Evolutionary conservation across 2,797 vertebrate genomes (phyloP).

Genomic region (Benthosema pterotum): DNA sequence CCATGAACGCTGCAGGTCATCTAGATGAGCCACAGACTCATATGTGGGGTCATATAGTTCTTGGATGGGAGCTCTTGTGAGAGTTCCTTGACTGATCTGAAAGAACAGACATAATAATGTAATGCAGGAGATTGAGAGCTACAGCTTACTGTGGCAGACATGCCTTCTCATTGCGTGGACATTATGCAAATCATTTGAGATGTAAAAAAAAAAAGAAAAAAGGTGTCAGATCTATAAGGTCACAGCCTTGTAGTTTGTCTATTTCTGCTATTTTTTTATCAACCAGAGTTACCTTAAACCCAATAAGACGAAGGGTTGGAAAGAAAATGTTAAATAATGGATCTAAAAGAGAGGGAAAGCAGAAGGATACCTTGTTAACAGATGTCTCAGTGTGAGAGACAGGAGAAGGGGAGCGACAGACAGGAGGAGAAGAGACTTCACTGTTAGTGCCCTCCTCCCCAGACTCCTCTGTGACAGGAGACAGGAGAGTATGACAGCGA

Average conservation of each 20-base stretch:
- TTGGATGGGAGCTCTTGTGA: slow-evolving; percentile 80
- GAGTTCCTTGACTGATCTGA: slow-evolving; percentile 79
- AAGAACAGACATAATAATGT: not conserved
- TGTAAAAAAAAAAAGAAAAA: too few relatives aligned
- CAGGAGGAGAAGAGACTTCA: slow-evolving; percentile 92
- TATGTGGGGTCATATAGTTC: slow-evolving; percentile 87
- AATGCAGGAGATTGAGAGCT: too few relatives aligned
- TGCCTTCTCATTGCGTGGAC: too few relatives aligned
- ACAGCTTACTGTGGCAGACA: too few relatives aligned
- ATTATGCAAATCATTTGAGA: too few relatives aligned
- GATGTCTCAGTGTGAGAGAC: slow-evolving; percentile 89
- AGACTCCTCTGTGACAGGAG: slow-evolving; percentile 98
- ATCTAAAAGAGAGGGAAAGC: slow-evolving; percentile 1
- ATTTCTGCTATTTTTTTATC: too few relatives aligned
- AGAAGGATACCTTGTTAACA: slow-evolving; percentile 87
- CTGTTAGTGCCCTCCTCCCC: slow-evolving; percentile 98
- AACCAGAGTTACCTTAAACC: too few relatives aligned
- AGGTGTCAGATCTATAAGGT: too few relatives aligned
- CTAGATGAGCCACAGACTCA: slow-evolving; percentile 88
- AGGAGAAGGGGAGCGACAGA: slow-evolving; percentile 96
- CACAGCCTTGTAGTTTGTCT: too few relatives aligned
- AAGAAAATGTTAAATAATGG: not conserved
- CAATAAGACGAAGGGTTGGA: not conserved
- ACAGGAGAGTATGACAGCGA: slow-evolving; percentile 97
- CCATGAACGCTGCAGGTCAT: slow-evolving; percentile 97